A percentile compares a stretch with the other conserved stretches of the same genome.
Evolutionary conservation across 2,888 invertebrate genomes (phyloP).

Genomic region (Protonemura montana): DNA sequence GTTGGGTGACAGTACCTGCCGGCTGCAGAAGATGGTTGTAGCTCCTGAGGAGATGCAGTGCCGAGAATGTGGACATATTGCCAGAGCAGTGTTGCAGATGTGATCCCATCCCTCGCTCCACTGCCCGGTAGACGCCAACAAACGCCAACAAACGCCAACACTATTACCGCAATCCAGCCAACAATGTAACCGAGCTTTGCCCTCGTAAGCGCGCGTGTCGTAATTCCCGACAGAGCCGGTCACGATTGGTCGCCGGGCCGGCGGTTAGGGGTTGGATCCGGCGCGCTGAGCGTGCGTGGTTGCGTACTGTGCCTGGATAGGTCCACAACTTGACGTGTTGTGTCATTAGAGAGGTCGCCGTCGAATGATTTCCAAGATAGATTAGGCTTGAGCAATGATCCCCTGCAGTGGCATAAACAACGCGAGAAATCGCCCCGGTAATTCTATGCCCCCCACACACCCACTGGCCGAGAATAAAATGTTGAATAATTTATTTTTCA

Average conservation of each 20-base stretch:
- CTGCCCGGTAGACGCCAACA: background rate
- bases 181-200: conserved; percentile 21
- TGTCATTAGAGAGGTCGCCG: conserved; percentile 14
- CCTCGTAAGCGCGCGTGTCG: background rate
- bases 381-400: conserved; percentile 30
- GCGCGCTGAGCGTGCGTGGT: conserved; percentile 17
- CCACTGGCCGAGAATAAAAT: background rate
- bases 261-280: background rate
- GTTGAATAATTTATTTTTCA: background rate
- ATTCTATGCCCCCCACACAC: background rate
- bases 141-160: background rate
- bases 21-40: conserved; percentile 72
- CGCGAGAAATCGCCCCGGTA: background rate
- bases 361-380: conserved; percentile 28
- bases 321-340: background rate
- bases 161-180: background rate
- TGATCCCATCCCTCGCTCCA: conserved; percentile 53
- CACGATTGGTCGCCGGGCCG: background rate
- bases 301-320: background rate
- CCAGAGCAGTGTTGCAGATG: conserved; percentile 55
- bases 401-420: conserved; percentile 2
- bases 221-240: background rate
- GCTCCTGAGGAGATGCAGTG: conserved; percentile 69
- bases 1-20: conserved; percentile 60
- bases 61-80: conserved; percentile 64